Base-by-base conservation (phyloP, 2,888 invertebrate genomes). In the Acrobasis repandana region DNA sequence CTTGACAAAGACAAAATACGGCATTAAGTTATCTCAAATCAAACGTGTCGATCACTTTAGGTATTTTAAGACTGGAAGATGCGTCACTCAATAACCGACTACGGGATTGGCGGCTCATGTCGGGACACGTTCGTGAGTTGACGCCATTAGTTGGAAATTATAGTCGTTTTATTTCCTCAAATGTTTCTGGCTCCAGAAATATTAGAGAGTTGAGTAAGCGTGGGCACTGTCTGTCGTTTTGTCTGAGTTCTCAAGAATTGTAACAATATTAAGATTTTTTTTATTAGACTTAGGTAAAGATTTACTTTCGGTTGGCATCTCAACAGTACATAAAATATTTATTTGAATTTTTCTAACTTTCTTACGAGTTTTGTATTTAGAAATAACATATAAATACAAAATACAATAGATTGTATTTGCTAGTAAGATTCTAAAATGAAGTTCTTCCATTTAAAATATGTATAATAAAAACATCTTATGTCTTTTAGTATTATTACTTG, bases 121-220 rank as follows among this genome's bases (percentile, higher is more conserved):
- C 77, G 69, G 71, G 77, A 88, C 90, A 77, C 86, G 90, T 84
- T 83, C 76, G 64, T 43, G 54, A 38, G 36, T 38, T 54, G 54
- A 54, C 54, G 54, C 54, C 54, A 54, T 54, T 54, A 54, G 54
- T 38, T 54, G 66, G 34, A 64, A 56, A 54, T 43, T 49, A 43
- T 34, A 66, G 61, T 63, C 65, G 65, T 67, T 58, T 49, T 49
- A 58, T 58, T 58, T 58, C 49, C 20, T 16, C 36, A 50, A 36
- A 56, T 60, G 60, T 63, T 61, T 56, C 49, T 49, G 50, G 18
- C 68, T 64, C 61, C 63, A 61, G 61, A 67, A 67, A 64, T 70
- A 71, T 67, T 65, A 66, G 65, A 66, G 65, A 58, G 56, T 63
- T 58, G 59, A 62, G 50, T 38, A 58, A 71, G 75, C 73, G 79